phyloP scores from a whole-genome alignment of 2,888 invertebrate species.

The Leucophenga maculata region DNA sequence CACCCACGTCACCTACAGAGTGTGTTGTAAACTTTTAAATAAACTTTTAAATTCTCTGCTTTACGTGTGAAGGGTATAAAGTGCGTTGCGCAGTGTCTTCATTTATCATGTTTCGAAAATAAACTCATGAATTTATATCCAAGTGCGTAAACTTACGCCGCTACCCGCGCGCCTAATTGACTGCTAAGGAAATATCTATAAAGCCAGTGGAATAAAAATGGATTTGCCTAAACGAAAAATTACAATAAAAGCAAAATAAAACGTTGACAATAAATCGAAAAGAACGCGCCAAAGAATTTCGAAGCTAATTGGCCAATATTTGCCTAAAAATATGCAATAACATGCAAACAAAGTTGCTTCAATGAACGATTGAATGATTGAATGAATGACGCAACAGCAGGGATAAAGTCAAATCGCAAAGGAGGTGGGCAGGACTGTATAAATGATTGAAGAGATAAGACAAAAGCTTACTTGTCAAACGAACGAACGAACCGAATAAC shows the following conservation, averaged over 20 bases:
- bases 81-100: neutral
- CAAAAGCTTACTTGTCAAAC: constrained; percentile 1
- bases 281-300: neutral
- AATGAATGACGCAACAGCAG: too few species aligned
- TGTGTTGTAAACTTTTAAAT: too few species aligned
- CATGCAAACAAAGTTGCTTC: neutral
- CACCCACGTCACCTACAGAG: too few species aligned
- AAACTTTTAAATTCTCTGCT: too few species aligned
- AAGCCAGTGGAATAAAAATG: neutral
- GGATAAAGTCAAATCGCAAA: too few species aligned
- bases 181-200: neutral
- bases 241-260: neutral
- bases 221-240: constrained; percentile 18
- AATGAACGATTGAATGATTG: too few species aligned
- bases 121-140: constrained; percentile 5
- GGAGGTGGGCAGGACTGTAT: too few species aligned
- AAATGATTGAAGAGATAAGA: too few species aligned
- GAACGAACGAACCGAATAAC: neutral
- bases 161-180: constrained; percentile 12
- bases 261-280: neutral
- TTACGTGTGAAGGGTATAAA: too few species aligned
- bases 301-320: constrained; percentile 34
- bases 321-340: constrained; percentile 29
- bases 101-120: constrained; percentile 14
- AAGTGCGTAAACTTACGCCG: neutral